A percentile compares a stretch with the other conserved stretches of the same genome.
These are phyloP conservation scores for Nycticorax nycticorax DNA, from an alignment of 2,113 vertebrate species.

Conservation along the genomic window DNA sequence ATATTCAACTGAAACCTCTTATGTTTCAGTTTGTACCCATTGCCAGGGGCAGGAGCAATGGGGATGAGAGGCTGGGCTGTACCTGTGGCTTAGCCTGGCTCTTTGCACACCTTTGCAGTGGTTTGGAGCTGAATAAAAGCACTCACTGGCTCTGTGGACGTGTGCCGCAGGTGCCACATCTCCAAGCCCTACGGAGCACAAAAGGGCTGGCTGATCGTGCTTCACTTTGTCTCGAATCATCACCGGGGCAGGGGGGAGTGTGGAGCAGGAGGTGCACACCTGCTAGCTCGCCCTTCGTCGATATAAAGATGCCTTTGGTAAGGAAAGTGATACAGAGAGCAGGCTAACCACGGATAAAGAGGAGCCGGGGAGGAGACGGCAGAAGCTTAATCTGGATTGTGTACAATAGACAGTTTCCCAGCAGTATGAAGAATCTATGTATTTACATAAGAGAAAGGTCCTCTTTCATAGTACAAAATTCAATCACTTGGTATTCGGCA, in stretches of 20 bases:
- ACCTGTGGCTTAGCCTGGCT: not conserved
- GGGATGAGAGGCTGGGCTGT: not conserved
- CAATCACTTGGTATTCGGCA: slow-evolving; percentile 9
- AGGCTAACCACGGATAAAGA: not conserved
- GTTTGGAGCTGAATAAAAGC: not conserved
- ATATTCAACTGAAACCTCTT: too few species aligned
- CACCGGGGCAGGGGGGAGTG: not conserved
- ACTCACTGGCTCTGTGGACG: not conserved
- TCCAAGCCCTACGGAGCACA: not conserved
- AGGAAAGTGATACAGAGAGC: not conserved
- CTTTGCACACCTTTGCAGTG: not conserved
- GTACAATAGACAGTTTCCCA: not conserved
- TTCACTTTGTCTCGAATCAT: not conserved
- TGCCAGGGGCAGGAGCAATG: not conserved
- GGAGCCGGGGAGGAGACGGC: not conserved
- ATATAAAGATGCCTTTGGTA: not conserved
- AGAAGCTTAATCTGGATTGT: not conserved
- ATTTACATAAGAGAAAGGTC: not conserved
- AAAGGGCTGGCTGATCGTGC: not conserved
- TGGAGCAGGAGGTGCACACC: not conserved
- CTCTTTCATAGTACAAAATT: not conserved
- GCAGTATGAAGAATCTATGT: not conserved
- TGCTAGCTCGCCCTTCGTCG: not conserved
- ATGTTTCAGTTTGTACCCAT: too few species aligned
- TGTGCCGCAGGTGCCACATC: not conserved